These are phyloP conservation scores for Euphydryas editha DNA, from an alignment of 2,888 invertebrate genomes.

Conservation along the genomic window DNA sequence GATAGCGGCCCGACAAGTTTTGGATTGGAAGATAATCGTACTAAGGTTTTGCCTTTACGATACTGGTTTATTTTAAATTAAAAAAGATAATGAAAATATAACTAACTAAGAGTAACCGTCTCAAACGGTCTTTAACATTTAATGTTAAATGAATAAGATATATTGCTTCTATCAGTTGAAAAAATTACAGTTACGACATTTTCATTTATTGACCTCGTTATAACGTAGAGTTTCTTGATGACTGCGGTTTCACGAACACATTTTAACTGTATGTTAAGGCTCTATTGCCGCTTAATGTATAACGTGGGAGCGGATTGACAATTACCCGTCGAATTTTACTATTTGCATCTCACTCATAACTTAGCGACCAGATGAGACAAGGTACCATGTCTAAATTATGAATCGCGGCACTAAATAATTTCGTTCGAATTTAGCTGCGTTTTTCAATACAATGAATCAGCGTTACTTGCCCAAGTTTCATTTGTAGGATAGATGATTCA, in stretches of 20 bases:
- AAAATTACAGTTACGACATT: not conserved
- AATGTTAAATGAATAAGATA: not conserved
- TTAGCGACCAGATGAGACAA: constrained; percentile 33
- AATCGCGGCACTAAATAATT: constrained; percentile 37
- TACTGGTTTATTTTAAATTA: constrained; percentile 11
- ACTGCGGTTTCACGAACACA: constrained; percentile 6
- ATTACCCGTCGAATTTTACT: constrained; percentile 42
- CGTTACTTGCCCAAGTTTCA: constrained; percentile 36
- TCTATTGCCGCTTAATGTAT: constrained; percentile 28
- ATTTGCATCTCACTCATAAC: constrained; percentile 33
- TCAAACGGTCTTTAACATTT: not conserved
- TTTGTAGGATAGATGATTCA: constrained; percentile 25
- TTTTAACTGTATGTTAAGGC: constrained; percentile 14
- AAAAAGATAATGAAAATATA: not conserved
- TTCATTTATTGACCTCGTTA: not conserved
- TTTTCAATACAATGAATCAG: constrained; percentile 45
- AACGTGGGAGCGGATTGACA: constrained; percentile 43
- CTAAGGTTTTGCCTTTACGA: not conserved
- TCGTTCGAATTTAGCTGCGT: constrained; percentile 40
- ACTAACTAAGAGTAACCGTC: not conserved
- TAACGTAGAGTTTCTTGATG: not conserved
- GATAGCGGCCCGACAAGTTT: constrained; percentile 15
- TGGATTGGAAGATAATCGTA: constrained; percentile 18
- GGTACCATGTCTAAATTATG: constrained; percentile 40
- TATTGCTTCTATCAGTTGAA: not conserved